A percentile compares a stretch with the other conserved stretches of the same genome.
phyloP scores from a whole-genome alignment of 2,797 vertebrate species.

The Fistularia commersonii region DNA sequence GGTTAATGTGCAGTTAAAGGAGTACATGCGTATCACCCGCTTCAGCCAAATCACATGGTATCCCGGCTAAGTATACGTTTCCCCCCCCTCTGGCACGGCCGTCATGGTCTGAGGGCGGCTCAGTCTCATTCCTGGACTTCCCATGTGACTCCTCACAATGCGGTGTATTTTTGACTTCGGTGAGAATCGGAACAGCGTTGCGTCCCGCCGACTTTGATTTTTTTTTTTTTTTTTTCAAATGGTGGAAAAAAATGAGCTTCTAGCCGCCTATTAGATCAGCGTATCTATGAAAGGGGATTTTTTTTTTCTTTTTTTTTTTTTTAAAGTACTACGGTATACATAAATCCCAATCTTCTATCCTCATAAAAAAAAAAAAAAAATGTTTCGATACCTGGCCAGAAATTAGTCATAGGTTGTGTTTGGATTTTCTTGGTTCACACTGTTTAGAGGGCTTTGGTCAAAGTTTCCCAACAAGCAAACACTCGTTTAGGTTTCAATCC shows the following conservation, averaged over 20 bases:
- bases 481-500: constrained; percentile 61
- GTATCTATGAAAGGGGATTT: no score
- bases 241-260: no score
- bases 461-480: constrained; percentile 52
- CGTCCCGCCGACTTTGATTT: no score
- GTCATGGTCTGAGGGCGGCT: constrained; percentile 67
- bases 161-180: constrained; percentile 68
- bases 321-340: no score
- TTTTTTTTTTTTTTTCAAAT: no score
- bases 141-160: constrained; percentile 67
- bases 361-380: no score
- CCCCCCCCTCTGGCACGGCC: constrained; percentile 55
- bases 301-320: no score
- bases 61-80: constrained; percentile 72
- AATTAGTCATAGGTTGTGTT: constrained; percentile 4
- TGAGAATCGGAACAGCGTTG: constrained; percentile 49
- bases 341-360: no score
- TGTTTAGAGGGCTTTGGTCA: constrained; percentile 36
- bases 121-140: constrained; percentile 67
- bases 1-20: constrained; percentile 73
- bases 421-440: constrained; percentile 15
- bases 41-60: constrained; percentile 72
- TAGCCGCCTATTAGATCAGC: no score
- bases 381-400: no score
- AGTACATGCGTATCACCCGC: constrained; percentile 64